Conservation (phyloP, 2,113 vertebrate species). For the Oncorhynchus nerka region DNA sequence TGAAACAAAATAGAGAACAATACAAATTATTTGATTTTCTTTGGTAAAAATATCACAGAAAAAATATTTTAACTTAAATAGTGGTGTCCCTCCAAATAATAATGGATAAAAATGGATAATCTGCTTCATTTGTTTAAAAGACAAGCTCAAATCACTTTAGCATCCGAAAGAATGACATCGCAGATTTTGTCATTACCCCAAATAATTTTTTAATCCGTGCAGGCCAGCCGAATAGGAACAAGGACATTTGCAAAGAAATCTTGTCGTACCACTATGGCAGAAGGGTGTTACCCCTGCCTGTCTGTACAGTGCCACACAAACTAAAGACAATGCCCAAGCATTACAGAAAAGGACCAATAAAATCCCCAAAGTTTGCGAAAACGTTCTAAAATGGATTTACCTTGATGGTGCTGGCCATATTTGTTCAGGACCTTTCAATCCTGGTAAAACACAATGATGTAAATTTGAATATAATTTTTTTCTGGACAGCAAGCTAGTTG, state of each 20-base stretch:
- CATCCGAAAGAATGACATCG: not conserved
- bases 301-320: constrained; percentile 25
- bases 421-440: constrained; percentile 80
- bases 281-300: constrained; percentile 85
- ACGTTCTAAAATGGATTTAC: constrained; percentile 72
- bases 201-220: constrained; percentile 81
- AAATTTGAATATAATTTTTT: constrained; percentile 62
- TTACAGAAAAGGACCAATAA: constrained; percentile 47
- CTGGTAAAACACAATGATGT: constrained; percentile 74
- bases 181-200: constrained; percentile 26
- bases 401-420: constrained; percentile 92
- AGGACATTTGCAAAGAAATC: constrained; percentile 93
- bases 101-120: not conserved
- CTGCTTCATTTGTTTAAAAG: not conserved
- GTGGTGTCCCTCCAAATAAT: not conserved
- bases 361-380: constrained; percentile 48
- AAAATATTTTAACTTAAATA: not conserved
- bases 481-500: constrained; percentile 41
- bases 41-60: not conserved
- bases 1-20: not conserved
- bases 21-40: not conserved
- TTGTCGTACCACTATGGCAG: constrained; percentile 84
- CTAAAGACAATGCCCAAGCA: not conserved
- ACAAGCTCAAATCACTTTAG: not conserved
- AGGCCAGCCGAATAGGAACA: constrained; percentile 87